Conservation (phyloP, 1,140 invertebrate genomes). For the Reticulitermes speratus region DNA sequence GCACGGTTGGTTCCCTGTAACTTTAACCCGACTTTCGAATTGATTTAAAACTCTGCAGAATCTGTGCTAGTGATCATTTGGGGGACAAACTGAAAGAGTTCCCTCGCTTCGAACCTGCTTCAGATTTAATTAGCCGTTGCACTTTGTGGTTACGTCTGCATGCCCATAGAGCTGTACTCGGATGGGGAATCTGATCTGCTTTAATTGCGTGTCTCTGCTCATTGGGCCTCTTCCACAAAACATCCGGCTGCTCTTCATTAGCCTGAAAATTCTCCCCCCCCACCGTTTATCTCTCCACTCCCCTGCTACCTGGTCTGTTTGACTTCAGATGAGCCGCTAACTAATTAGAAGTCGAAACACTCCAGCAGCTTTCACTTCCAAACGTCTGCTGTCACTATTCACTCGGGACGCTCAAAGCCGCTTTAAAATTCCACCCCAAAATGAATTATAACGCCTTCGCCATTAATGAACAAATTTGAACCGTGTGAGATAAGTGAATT, state of each 20-base stretch:
- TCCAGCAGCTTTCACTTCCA: neutral
- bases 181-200: neutral
- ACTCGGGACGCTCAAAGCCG: neutral
- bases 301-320: neutral
- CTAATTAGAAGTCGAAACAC: neutral
- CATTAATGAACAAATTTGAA: neutral
- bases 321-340: neutral
- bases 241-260: neutral
- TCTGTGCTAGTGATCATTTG: neutral
- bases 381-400: neutral
- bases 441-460: neutral
- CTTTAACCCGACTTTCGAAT: neutral
- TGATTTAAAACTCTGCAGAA: neutral
- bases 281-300: neutral
- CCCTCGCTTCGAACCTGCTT: neutral
- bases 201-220: neutral
- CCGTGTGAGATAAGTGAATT: neutral
- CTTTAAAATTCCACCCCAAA: neutral
- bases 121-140: neutral
- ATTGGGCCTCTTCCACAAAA: neutral
- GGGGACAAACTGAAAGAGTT: neutral
- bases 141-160: neutral
- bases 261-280: neutral
- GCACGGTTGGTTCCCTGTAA: too few species aligned
- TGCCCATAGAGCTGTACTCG: neutral